A percentile compares a stretch with the other conserved stretches of the same genome.
phyloP scores from a whole-genome alignment of 2,113 vertebrate genomes.

The Oophaga pumilio region DNA sequence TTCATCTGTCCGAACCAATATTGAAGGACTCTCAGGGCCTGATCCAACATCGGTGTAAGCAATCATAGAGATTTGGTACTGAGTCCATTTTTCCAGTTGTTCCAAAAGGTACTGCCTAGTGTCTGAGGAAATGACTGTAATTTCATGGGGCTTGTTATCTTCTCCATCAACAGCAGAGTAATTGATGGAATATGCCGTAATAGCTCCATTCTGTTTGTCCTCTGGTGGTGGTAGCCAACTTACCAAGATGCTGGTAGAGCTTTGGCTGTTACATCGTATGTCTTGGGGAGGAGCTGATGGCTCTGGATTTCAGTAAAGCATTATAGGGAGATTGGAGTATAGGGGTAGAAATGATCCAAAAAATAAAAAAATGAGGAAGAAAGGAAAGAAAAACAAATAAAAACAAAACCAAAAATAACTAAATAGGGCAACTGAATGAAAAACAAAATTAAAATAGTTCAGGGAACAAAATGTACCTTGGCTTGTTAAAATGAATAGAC shows the following conservation, averaged over 20 bases:
- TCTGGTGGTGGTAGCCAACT: conserved; percentile 93
- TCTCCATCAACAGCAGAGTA: conserved; percentile 86
- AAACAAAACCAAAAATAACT: conserved; percentile 80
- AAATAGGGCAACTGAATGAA: conserved; percentile 76
- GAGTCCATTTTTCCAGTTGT: conserved; percentile 99
- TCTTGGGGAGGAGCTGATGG: conserved; percentile 96
- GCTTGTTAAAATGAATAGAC: conserved; percentile 78
- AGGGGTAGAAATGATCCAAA: conserved; percentile 78
- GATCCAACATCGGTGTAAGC: conserved; percentile 95
- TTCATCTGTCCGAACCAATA: conserved; percentile 97
- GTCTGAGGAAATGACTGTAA: conserved; percentile 86
- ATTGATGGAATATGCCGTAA: conserved; percentile 91
- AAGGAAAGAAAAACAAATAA: conserved; percentile 77
- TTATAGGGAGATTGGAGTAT: conserved; percentile 81
- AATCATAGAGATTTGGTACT: conserved; percentile 90
- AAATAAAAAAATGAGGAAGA: conserved; percentile 64
- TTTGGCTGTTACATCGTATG: conserved; percentile 92
- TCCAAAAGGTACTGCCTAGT: conserved; percentile 92
- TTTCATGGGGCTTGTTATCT: conserved; percentile 79
- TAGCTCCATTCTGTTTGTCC: conserved; percentile 94
- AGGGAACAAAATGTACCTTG: conserved; percentile 79
- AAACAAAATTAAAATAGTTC: conserved; percentile 72
- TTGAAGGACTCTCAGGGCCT: conserved; percentile 90
- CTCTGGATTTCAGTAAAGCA: conserved; percentile 86
- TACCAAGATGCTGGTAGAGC: conserved; percentile 98